Base-by-base conservation (phyloP, 1,140 invertebrate genomes). In the Achroia grisella region DNA sequence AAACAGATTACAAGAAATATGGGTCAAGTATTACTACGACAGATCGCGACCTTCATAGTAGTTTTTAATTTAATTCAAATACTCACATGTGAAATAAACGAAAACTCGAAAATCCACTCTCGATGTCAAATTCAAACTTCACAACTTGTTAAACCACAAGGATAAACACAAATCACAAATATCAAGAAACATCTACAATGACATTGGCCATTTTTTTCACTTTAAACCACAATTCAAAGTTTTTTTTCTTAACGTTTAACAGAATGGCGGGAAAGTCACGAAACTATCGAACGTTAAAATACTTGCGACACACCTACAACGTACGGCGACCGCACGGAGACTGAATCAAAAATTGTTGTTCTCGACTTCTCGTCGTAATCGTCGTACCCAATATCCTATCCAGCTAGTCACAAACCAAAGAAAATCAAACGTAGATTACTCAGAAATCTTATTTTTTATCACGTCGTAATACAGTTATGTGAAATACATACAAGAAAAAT, bases 321-420 rank as follows among this genome's bases (percentile, higher is more conserved):
- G 27, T 11, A 52, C 53, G 53, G 59, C 67, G 56, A 51, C 57
- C 62, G 58, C 62, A 61, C 66, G 71, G 69, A 52, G 52, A 77
- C 73, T 71, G 61, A 49, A 46, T 37, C 23, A 23, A 23, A 23
- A 23, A 23, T 23, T 23, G 17, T 23, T 23, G 2, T 23, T 2
- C 6, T 23, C 17, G 12, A 12, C 37, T 53, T 43, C 43, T 49
- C 2, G 39, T 50, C 46, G n/a, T 46, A 40, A 15, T 29, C 47
- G 23, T 41, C n/a, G 13, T 31, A 41, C 10, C 35, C 36, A 37
- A 35, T 44, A 51, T 39, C 43, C 43, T 43, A 39, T 46, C 35
- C 40, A 51, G 34, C n/a, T n/a, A n/a, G n/a, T n/a, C n/a, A n/a
- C n/a, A n/a, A n/a, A n/a, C n/a, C n/a, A n/a, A n/a, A n/a, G n/a